A percentile compares a stretch with the other conserved stretches of the same genome.
Evolutionary conservation across 2,888 invertebrate species (phyloP).

Genomic region (Melinaea marsaeus): DNA sequence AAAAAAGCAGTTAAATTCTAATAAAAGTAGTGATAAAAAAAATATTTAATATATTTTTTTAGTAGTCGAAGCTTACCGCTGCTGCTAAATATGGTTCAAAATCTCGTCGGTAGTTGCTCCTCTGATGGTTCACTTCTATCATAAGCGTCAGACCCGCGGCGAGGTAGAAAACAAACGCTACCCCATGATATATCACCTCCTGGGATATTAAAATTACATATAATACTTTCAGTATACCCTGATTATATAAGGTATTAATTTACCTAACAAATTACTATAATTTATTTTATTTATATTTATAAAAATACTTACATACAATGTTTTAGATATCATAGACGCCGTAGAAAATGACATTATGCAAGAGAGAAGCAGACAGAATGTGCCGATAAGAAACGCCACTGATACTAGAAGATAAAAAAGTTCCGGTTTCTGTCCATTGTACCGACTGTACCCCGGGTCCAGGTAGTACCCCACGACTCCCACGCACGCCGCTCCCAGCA

Average conservation of each 20-base stretch:
- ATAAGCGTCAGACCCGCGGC: constrained; percentile 84
- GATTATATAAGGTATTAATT: constrained; percentile 13
- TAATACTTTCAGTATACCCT: neutral
- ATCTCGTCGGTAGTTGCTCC: constrained; percentile 69
- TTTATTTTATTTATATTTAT: neutral
- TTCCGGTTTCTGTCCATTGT: constrained; percentile 68
- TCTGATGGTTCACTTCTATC: constrained; percentile 79
- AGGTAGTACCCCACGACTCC: constrained; percentile 82
- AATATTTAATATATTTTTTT: neutral
- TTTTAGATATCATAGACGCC: constrained; percentile 90
- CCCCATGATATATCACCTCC: constrained; percentile 89
- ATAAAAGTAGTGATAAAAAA: constrained; percentile 2
- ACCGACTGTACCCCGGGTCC: constrained; percentile 49
- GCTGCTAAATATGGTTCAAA: constrained; percentile 85
- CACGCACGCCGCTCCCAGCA: constrained; percentile 86
- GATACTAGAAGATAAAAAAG: constrained; percentile 86
- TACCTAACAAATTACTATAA: neutral
- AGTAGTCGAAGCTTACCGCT: constrained; percentile 76
- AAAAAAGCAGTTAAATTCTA: neutral
- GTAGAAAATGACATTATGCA: constrained; percentile 88
- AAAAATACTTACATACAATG: constrained; percentile 82
- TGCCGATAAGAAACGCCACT: constrained; percentile 87
- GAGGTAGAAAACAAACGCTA: constrained; percentile 85
- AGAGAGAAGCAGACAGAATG: constrained; percentile 84
- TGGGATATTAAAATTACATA: constrained; percentile 56